Conservation (phyloP, 2,888 invertebrate genomes). For the Phalera bucephala region DNA sequence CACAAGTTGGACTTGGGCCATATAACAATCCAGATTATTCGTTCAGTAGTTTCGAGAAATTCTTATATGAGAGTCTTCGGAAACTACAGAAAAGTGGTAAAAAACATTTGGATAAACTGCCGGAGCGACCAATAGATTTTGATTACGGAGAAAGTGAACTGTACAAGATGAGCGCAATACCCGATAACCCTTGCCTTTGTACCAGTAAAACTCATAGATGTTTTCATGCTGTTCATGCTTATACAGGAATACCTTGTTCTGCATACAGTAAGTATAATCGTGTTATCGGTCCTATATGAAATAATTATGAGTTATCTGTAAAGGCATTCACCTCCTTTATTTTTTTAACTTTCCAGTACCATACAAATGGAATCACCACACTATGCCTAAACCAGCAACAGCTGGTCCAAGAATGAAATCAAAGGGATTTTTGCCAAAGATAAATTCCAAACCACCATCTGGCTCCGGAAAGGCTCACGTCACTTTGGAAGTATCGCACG, state of each 20-base stretch:
- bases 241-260: slow-evolving; percentile 94
- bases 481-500: slow-evolving; percentile 92
- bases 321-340: too few relatives aligned
- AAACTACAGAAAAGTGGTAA: slow-evolving; percentile 88
- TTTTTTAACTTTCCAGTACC: slow-evolving; percentile 86
- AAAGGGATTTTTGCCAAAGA: slow-evolving; percentile 87
- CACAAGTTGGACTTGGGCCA: slow-evolving; percentile 84
- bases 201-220: slow-evolving; percentile 95
- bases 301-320: too few relatives aligned
- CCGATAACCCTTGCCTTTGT: slow-evolving; percentile 91
- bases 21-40: slow-evolving; percentile 86
- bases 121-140: slow-evolving; percentile 79
- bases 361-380: slow-evolving; percentile 89
- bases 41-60: slow-evolving; percentile 92
- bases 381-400: slow-evolving; percentile 88
- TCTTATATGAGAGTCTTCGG: slow-evolving; percentile 93
- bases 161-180: slow-evolving; percentile 85
- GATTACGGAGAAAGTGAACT: slow-evolving; percentile 79
- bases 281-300: slow-evolving; percentile 1
- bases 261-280: slow-evolving; percentile 90
- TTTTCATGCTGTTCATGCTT: slow-evolving; percentile 95
- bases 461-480: slow-evolving; percentile 79
- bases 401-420: slow-evolving; percentile 71
- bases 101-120: slow-evolving; percentile 84
- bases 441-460: slow-evolving; percentile 73